Conservation (phyloP, 2,888 invertebrate genomes). For the Congeria kusceri region DNA sequence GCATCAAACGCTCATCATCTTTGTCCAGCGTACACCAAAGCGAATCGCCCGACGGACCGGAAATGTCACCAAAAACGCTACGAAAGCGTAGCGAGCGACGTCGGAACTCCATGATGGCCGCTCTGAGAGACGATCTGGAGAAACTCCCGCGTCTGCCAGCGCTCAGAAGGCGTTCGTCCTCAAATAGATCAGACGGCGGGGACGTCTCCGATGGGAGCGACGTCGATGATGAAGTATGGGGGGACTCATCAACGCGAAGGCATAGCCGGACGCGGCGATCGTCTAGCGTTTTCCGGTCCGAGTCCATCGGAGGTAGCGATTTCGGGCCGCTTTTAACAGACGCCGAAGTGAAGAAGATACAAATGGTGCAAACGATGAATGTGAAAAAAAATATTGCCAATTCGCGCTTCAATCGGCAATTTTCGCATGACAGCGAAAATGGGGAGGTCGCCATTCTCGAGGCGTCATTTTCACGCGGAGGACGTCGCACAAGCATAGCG, state of each 20-base stretch:
- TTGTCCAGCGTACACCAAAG: no score
- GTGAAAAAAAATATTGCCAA: conserved; percentile 30
- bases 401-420: not conserved
- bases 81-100: conserved; percentile 11
- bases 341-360: conserved; percentile 44
- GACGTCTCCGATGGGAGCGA: conserved; percentile 4
- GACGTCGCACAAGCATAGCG: conserved; percentile 52
- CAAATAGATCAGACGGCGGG: not conserved
- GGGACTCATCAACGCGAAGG: not conserved
- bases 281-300: conserved; percentile 13
- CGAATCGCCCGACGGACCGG: not conserved
- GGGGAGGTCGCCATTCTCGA: conserved; percentile 55
- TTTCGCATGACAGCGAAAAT: conserved; percentile 23
- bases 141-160: conserved; percentile 52
- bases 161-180: not conserved
- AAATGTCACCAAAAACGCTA: not conserved
- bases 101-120: conserved; percentile 59
- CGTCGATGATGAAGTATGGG: conserved; percentile 16
- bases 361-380: conserved; percentile 48
- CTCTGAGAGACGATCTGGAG: conserved; percentile 53
- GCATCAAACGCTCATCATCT: not conserved
- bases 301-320: conserved; percentile 22
- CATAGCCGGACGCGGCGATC: not conserved
- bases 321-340: conserved; percentile 32
- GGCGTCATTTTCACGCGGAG: conserved; percentile 37